phyloP scores from a whole-genome alignment of 2,797 vertebrate species.

The Botia kubotai region DNA sequence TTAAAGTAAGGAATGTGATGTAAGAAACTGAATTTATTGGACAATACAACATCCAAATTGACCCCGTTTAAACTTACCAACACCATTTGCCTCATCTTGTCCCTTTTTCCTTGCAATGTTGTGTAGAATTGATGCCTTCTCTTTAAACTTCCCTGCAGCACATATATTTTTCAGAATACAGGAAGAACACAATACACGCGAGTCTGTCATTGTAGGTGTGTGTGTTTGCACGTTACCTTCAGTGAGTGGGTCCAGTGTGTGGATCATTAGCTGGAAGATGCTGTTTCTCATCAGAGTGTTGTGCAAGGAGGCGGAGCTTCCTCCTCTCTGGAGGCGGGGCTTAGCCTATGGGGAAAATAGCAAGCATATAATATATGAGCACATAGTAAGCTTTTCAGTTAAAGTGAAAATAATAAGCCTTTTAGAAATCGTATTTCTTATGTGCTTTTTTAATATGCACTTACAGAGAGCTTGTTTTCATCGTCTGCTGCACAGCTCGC shows the following conservation, averaged over 20 bases:
- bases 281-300: conserved; percentile 98
- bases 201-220: conserved; percentile 12
- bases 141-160: conserved; percentile 88
- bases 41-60: too few species aligned
- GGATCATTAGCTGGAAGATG: conserved; percentile 98
- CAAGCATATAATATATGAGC: not conserved
- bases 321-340: conserved; percentile 92
- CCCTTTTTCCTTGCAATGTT: conserved; percentile 95
- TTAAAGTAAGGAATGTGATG: not conserved
- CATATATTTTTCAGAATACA: not conserved
- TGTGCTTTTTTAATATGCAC: conserved; percentile 52
- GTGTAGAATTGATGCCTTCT: conserved; percentile 95
- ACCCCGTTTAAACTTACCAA: conserved; percentile 71
- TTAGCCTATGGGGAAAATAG: conserved; percentile 78
- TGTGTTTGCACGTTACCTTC: conserved; percentile 80
- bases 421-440: too few species aligned
- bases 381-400: not conserved
- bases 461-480: conserved; percentile 86
- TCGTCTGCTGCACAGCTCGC: conserved; percentile 73
- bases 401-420: too few species aligned
- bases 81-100: conserved; percentile 86
- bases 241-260: conserved; percentile 93
- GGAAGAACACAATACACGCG: not conserved
- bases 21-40: not conserved
- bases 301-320: conserved; percentile 95